Evolutionary conservation across 2,888 invertebrate species (phyloP), one percentile per base, ranked within the genome.

Genomic region (Drosophila mettleri): DNA sequence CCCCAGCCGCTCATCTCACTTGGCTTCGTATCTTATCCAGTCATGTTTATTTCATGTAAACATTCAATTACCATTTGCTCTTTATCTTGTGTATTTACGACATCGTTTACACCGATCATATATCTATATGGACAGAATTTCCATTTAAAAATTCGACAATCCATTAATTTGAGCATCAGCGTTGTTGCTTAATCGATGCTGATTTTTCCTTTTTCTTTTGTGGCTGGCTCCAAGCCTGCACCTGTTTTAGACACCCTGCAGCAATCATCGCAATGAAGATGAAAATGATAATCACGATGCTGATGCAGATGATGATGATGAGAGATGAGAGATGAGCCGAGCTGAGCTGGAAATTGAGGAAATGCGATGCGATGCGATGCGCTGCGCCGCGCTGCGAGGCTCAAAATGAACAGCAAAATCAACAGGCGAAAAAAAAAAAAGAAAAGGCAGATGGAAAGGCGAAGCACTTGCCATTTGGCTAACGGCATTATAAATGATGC

Each of bases 401-500:
- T 48, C 39, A 12, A 61, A 61, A 62, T 74, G 66, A 78, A 81
- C 68, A 63, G 55, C 69, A 75, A 67, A 69, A 64, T 71, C 59
- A 76, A 75, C 66, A 80, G 60, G 24, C 33, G 20, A 51, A 66
- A 61, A 64, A 58, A 49, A 55, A 51, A 31, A 22, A 48, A 31
- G 22, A 68, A 75, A 49, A 24, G 36, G 18, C 27, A 49, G 33
- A 34, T 49, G 49, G 49, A 49, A 49, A 49, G 49, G 20, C 20
- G 39, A 39, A 51, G 34, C 81, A 83, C 57, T 65, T 82, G 67
- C 59, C 69, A 76, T 80, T 86, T 88, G 78, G 74, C 87, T 78
- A 78, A 86, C 87, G 70, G 87, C 87, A 80, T 74, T 88, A 88
- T 86, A 88, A 86, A 84, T 84, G 83, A 84, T 71, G 72, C 81